Base-by-base conservation (phyloP, 2,113 vertebrate species). In the Baryphthengus martii region DNA sequence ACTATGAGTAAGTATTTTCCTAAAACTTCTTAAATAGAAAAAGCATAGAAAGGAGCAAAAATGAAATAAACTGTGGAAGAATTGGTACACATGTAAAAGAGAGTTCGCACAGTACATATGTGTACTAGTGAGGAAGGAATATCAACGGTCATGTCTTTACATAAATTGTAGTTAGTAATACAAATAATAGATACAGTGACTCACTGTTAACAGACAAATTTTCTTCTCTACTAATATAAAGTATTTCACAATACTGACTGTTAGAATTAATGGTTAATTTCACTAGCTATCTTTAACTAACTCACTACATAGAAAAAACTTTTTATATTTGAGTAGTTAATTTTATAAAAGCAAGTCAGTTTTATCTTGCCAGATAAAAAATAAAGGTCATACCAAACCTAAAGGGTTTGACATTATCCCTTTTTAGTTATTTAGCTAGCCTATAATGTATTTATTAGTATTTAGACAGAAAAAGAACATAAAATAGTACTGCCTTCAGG, bases 371-470 rank as follows among this genome's bases (percentile, higher is more conserved):
- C 39, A 82, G 50, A 88, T 58, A 79, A 1, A 93, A 88, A 82
- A 76, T 20, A 82, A 75, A 75, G 52, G 56, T 90, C 78, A 88
- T 31, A 59, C 4, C 33, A 63, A 75, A 93, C 53, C 31, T 52
- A 40, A 53, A 93, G 58, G 29, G 28, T 65, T 82, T 95, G 74
- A 65, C 15, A 66, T 49, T 62, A 88, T 72, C 24, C 24, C 12
- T 82, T 89, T 84, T 89, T 72, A 81, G 84, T 89, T 90, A 84
- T 8, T 85, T 85, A 79, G 18, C 33, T 59, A 90, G 75, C 10
- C 29, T 81, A 56, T 45, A 75, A 87, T 59, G 66, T 42, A 61
- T 82, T 89, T 94, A 25, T 61, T 93, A 76, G 62, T 7, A 82
- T 91, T 85, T 73, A 79, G 49, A 35, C 10, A 73, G 78, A 88